Evolutionary conservation across 2,888 invertebrate species (phyloP).

Genomic region (Drosophila austrosaltans): DNA sequence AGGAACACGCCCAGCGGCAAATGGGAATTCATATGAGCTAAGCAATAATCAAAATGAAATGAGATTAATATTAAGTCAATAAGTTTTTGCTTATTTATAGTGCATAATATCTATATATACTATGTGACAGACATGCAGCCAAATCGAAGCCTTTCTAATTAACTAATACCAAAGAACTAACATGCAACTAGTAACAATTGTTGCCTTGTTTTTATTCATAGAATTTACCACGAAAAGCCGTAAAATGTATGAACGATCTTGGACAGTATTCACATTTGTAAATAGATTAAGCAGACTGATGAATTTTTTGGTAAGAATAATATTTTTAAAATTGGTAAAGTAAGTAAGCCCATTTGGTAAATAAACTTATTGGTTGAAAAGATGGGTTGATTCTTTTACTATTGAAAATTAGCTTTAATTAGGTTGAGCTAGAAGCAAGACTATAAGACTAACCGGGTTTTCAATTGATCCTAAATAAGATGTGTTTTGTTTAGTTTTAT

Average conservation of each 20-base stretch:
- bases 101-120: background rate
- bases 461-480: too few species aligned
- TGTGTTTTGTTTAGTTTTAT: too few species aligned
- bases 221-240: conserved; percentile 71
- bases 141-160: conserved; percentile 7
- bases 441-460: too few species aligned
- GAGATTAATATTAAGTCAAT: background rate
- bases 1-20: conserved; percentile 70
- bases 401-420: too few species aligned
- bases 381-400: too few species aligned
- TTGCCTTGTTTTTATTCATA: background rate
- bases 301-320: conserved; percentile 16
- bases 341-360: too few species aligned
- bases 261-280: conserved; percentile 75
- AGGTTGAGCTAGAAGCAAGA: too few species aligned
- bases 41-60: background rate
- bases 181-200: background rate
- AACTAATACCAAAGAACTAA: background rate
- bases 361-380: too few species aligned
- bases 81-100: background rate
- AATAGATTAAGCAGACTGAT: conserved; percentile 74
- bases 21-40: conserved; percentile 73
- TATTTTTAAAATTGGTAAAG: conserved; percentile 48
- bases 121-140: conserved; percentile 22
- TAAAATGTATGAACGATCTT: conserved; percentile 67